Base-by-base conservation (phyloP, 2,888 invertebrate genomes). In the Caenorhabditis sp. region DNA sequence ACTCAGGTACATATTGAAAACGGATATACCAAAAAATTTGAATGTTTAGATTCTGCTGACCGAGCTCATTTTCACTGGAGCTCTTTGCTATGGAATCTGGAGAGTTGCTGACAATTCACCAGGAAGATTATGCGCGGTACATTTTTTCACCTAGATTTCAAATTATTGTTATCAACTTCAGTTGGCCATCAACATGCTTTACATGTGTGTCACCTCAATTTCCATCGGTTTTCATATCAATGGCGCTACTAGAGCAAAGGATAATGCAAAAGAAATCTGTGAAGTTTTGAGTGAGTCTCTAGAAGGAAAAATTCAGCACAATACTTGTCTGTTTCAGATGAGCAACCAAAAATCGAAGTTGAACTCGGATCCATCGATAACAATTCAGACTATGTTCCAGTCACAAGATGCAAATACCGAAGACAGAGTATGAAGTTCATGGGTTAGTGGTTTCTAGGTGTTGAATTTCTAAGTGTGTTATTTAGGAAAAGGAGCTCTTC, bases 401-500 rank as follows among this genome's bases (percentile, higher is more conserved):
- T 83, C 0, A 70, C 82, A 24, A 61, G 83, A 19, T 81, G 85
- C 44, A 87, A 86, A 16, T 87, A 87, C 64, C 54, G 87, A 51
- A 54, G 87, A 26, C 84, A 80, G 51, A 86, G 86, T 72, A 87
- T 87, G 87, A 87, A 87, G 70, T 87, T 83, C 51, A 82, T 83
- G 83, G 87, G 87, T 85, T 16, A n/a, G 63, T 38, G 22, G 16
- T 12, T 5, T 14, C 26, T 10, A 14, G 4, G 1, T 12, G 22
- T 7, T 10, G 22, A 2, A 24, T 0, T 7, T n/a, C n/a, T n/a
- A n/a, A n/a, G n/a, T n/a, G n/a, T n/a, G n/a, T n/a, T n/a, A n/a
- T n/a, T 80, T 16, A 86, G 86, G 87, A 19, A 86, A 88, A 63
- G 86, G 88, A 69, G 82, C 86, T 10, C 95, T 96, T 0, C 94